Conservation (phyloP, 2,113 vertebrate species). For the Cromileptes altivelis region DNA sequence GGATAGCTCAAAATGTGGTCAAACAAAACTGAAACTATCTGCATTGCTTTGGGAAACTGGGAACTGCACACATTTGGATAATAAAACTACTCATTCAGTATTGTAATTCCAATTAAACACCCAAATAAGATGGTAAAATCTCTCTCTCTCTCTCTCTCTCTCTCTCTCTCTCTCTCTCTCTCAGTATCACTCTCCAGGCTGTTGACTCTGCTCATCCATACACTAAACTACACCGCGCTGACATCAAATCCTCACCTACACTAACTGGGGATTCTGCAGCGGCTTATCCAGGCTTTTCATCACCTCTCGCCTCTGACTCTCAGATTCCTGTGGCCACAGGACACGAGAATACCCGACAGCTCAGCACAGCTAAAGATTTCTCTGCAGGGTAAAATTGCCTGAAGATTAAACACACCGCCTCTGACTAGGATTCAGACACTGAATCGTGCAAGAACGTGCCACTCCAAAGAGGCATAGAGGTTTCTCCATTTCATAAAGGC, state of each 20-base stretch:
- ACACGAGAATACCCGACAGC: slow-evolving; percentile 28
- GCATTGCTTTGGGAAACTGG: not conserved
- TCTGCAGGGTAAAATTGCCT: slow-evolving; percentile 26
- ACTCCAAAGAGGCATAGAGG: not conserved
- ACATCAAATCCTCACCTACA: slow-evolving; percentile 12
- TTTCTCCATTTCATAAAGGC: slow-evolving; percentile 16
- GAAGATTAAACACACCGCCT: slow-evolving; percentile 32
- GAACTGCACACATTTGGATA: not conserved
- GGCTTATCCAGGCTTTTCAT: slow-evolving; percentile 23
- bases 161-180: no score
- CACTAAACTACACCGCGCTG: not conserved
- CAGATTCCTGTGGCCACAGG: not conserved
- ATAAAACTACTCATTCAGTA: not conserved
- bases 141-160: no score
- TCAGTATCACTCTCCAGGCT: not conserved
- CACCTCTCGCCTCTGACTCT: slow-evolving; percentile 5
- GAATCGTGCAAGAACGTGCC: not conserved
- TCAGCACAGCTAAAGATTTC: slow-evolving; percentile 41
- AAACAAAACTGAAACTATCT: not conserved
- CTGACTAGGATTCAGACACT: slow-evolving; percentile 13
- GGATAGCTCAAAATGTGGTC: not conserved
- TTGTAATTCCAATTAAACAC: no score
- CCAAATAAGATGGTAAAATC: not conserved
- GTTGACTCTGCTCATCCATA: slow-evolving; percentile 15
- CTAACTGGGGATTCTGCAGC: slow-evolving; percentile 9